These are phyloP conservation scores for Magallana gigas DNA, from an alignment of 1,140 invertebrate species.

Conservation along the genomic window DNA sequence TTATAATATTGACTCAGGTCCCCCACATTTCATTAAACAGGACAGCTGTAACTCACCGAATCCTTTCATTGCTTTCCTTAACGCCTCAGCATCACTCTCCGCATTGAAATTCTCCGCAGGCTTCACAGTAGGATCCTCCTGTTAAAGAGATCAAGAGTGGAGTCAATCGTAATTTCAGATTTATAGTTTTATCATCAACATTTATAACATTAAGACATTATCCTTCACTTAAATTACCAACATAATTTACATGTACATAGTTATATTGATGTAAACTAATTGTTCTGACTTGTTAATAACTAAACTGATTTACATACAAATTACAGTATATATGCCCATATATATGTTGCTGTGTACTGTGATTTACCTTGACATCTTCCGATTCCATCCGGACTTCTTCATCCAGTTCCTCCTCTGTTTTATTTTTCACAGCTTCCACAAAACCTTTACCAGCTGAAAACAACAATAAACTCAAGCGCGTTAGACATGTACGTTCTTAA, in stretches of 20 bases:
- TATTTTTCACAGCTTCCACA: conserved; percentile 74
- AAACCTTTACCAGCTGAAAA: conserved; percentile 74
- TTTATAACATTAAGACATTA: too few relatives aligned
- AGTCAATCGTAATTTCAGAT: too few relatives aligned
- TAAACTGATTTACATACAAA: too few relatives aligned
- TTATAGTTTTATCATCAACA: too few relatives aligned
- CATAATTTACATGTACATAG: too few relatives aligned
- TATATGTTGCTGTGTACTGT: not conserved
- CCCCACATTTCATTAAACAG: too few relatives aligned
- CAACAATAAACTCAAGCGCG: too few relatives aligned
- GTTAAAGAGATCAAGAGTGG: not conserved
- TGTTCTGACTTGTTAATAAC: too few relatives aligned
- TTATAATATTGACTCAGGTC: too few relatives aligned
- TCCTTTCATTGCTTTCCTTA: conserved; percentile 77
- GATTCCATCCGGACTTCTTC: conserved; percentile 72
- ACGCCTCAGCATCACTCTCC: conserved; percentile 72
- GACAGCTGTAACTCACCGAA: conserved; percentile 64
- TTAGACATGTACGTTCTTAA: too few relatives aligned
- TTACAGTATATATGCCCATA: not conserved
- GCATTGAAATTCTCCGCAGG: conserved; percentile 75
- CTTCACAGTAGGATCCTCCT: conserved; percentile 73
- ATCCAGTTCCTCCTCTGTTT: conserved; percentile 74
- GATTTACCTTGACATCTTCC: conserved; percentile 65
- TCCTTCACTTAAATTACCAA: too few relatives aligned
- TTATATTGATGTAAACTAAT: too few relatives aligned